These are phyloP conservation scores for Melanophora roralis DNA, from an alignment of 2,888 invertebrate genomes.

Conservation along the genomic window DNA sequence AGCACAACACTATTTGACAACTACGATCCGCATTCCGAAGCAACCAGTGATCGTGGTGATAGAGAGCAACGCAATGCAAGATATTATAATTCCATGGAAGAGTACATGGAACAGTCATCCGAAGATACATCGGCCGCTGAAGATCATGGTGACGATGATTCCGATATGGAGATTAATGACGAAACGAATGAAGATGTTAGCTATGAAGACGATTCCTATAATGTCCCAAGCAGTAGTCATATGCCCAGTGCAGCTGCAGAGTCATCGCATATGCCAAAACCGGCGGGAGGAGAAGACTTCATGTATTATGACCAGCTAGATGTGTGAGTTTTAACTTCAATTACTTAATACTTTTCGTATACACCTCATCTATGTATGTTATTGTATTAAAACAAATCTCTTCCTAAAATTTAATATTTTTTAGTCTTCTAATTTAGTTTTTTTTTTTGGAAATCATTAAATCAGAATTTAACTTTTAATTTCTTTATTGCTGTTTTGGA, in stretches of 20 bases:
- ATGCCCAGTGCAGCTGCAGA: conserved; percentile 57
- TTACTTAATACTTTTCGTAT: conserved; percentile 48
- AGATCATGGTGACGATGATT: conserved; percentile 56
- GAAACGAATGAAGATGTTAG: conserved; percentile 64
- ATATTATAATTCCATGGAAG: conserved; percentile 66
- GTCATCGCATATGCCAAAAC: conserved; percentile 66
- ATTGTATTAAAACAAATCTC: conserved; percentile 38
- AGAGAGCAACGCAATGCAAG: conserved; percentile 70
- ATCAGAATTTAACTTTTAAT: conserved; percentile 35
- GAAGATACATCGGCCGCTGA: conserved; percentile 59
- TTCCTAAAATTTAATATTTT: too few relatives aligned
- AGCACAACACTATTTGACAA: conserved; percentile 62
- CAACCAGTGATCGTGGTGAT: conserved; percentile 73
- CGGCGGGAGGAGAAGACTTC: conserved; percentile 71
- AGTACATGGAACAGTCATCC: conserved; percentile 60
- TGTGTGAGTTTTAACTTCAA: conserved; percentile 72
- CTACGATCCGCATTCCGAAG: conserved; percentile 64
- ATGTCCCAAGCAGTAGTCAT: conserved; percentile 58
- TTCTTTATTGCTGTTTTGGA: conserved; percentile 30
- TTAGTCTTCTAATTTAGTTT: conserved; percentile 37
- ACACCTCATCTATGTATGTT: conserved; percentile 42
- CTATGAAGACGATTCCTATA: conserved; percentile 69
- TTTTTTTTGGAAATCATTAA: conserved; percentile 13
- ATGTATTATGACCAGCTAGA: conserved; percentile 74
- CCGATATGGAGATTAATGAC: conserved; percentile 62